Percentiles rank a stretch among this genome's conserved stretches.
Evolutionary conservation across 1,140 invertebrate species (phyloP).

Genomic region (Carcinoscorpius rotundicauda): DNA sequence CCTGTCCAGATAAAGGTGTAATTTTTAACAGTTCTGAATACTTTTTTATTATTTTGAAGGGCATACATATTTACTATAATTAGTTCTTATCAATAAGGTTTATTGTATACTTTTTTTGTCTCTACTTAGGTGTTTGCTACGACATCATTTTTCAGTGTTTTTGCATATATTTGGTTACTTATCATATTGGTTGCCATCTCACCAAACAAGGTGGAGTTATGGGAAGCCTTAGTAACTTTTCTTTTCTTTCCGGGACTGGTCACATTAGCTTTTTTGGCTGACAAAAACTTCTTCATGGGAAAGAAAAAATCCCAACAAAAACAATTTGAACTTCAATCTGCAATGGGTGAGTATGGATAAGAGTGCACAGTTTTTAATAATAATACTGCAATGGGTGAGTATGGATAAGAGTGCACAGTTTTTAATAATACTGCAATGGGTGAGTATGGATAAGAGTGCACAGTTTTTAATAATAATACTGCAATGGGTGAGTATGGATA

Average conservation of each 20-base stretch:
- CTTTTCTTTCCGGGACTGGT: conserved; percentile 45
- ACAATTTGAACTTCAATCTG: conserved; percentile 36
- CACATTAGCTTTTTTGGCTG: conserved; percentile 41
- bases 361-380: no score
- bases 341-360: no score
- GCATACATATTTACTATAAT: neutral
- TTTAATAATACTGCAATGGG: no score
- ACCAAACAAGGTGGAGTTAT: conserved; percentile 43
- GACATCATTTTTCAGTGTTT: conserved; percentile 43
- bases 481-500: no score
- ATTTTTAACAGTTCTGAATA: no score
- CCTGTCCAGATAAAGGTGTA: no score
- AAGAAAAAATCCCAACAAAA: conserved; percentile 25
- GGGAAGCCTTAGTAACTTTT: conserved; percentile 49
- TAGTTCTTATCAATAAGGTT: conserved; percentile 4
- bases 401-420: no score
- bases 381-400: no score
- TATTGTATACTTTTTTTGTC: conserved; percentile 11
- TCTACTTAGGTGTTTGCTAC: conserved; percentile 42
- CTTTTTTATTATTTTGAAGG: neutral
- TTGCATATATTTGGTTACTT: conserved; percentile 53
- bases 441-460: no score
- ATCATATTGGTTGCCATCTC: conserved; percentile 40
- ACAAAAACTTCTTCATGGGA: conserved; percentile 35
- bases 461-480: no score